Percentiles rank a stretch among this genome's conserved stretches.
Conservation (phyloP, 2,113 vertebrate genomes). For the Condylura cristata region DNA sequence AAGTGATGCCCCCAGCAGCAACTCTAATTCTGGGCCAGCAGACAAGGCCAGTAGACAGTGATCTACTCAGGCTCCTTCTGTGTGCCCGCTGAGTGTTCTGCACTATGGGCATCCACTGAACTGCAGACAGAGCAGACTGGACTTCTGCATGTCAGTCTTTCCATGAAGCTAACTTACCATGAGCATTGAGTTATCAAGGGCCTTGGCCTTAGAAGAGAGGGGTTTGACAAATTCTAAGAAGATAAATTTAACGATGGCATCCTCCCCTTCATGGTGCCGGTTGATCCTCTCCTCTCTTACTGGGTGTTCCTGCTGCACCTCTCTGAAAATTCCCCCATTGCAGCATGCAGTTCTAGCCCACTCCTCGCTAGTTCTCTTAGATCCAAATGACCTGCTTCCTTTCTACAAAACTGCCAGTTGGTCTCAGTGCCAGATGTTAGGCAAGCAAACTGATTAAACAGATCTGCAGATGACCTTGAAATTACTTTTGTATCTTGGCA, state of each 20-base stretch:
- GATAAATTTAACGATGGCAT: neutral
- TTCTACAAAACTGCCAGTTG: neutral
- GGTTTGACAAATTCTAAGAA: neutral
- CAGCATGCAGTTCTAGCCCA: neutral
- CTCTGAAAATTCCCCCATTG: neutral
- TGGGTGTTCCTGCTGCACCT: neutral
- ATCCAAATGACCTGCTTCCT: neutral
- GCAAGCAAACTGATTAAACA: neutral
- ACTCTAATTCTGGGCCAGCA: conserved; percentile 49
- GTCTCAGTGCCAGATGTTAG: neutral
- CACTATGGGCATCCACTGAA: neutral
- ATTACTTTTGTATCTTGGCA: neutral
- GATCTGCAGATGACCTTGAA: neutral
- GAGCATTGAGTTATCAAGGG: neutral
- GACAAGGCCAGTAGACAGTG: conserved; percentile 17
- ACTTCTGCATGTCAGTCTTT: neutral
- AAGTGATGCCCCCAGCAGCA: conserved; percentile 59
- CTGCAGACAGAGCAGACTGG: neutral
- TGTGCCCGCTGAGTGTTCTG: neutral
- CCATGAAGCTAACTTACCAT: neutral
- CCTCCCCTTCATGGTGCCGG: neutral
- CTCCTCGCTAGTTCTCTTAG: neutral
- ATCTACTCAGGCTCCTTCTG: neutral
- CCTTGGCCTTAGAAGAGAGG: neutral
- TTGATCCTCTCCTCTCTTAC: neutral